Evolutionary conservation across 37 sponge, comb jelly and placozoan species (phyloP).

Genomic region (Cladorhizidae sp.): DNA sequence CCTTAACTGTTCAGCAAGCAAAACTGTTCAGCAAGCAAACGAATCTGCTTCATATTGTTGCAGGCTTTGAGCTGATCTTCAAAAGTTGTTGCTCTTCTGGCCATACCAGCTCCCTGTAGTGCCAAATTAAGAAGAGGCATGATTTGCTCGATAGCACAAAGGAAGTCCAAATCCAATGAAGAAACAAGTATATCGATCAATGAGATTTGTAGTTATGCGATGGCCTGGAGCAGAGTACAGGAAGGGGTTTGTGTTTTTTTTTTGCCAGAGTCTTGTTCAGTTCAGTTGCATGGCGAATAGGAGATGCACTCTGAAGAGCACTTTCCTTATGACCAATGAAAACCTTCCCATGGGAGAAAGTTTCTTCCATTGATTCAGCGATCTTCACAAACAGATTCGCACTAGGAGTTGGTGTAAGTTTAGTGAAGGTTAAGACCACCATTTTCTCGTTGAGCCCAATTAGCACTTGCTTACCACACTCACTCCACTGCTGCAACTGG

Average conservation of each 20-base stretch:
- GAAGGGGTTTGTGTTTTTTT: neutral
- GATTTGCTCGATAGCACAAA: constrained; percentile 32
- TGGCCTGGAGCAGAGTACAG: constrained; percentile 9
- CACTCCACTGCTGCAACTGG: constrained; percentile 65
- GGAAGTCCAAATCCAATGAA: constrained; percentile 46
- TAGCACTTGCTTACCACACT: constrained; percentile 24
- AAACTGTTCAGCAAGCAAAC: constrained; percentile 14
- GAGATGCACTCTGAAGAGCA: constrained; percentile 17
- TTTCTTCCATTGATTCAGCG: constrained; percentile 10
- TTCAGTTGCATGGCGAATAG: constrained; percentile 54
- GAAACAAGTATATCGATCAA: constrained; percentile 45
- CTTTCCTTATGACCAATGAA: constrained; percentile 19
- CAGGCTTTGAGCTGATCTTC: constrained; percentile 24
- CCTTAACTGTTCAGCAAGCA: no score
- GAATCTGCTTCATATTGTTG: constrained; percentile 31
- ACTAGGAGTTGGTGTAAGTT: constrained; percentile 21
- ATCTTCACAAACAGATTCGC: constrained; percentile 32
- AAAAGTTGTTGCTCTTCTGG: constrained; percentile 10
- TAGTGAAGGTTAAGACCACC: constrained; percentile 41
- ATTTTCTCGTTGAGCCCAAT: constrained; percentile 19
- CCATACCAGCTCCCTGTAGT: constrained; percentile 50
- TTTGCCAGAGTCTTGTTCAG: constrained; percentile 9
- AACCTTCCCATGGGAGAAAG: constrained; percentile 31
- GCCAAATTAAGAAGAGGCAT: constrained; percentile 50
- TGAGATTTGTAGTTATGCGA: constrained; percentile 31